phyloP scores from a whole-genome alignment of 2,797 vertebrate genomes.

The Ceryle rudis region DNA sequence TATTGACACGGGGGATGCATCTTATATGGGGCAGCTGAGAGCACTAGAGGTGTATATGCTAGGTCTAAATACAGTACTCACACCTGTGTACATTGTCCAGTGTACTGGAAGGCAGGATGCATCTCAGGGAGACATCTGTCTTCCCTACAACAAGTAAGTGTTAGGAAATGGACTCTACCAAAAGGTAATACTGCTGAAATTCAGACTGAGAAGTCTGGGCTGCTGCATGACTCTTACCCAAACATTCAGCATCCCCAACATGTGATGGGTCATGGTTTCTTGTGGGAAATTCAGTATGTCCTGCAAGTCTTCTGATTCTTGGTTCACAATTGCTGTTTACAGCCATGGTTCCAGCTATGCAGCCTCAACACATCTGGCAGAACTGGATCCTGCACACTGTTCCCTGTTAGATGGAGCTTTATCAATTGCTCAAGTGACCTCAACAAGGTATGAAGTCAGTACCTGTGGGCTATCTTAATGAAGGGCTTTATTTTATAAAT shows the following conservation, averaged over 20 bases:
- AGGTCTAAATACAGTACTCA: neutral
- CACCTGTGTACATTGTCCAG: neutral
- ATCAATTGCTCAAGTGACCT: neutral
- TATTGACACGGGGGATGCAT: neutral
- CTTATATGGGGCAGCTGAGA: neutral
- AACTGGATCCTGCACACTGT: neutral
- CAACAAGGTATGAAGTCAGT: neutral
- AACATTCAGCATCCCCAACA: neutral
- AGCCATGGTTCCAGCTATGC: neutral
- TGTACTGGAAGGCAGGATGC: neutral
- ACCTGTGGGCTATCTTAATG: neutral
- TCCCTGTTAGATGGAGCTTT: neutral
- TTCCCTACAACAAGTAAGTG: neutral
- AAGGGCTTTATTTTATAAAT: neutral
- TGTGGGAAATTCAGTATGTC: neutral
- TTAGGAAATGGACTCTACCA: neutral
- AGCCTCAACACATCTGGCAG: neutral
- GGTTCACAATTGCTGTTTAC: neutral
- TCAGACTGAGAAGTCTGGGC: neutral
- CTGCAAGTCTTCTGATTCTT: neutral
- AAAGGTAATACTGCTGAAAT: neutral
- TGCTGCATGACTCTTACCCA: neutral
- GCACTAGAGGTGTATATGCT: neutral
- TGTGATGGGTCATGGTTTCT: neutral
- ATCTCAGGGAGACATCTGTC: neutral